Evolutionary conservation across 2,113 vertebrate species (phyloP).

Genomic region (Phaethon lepturus): DNA sequence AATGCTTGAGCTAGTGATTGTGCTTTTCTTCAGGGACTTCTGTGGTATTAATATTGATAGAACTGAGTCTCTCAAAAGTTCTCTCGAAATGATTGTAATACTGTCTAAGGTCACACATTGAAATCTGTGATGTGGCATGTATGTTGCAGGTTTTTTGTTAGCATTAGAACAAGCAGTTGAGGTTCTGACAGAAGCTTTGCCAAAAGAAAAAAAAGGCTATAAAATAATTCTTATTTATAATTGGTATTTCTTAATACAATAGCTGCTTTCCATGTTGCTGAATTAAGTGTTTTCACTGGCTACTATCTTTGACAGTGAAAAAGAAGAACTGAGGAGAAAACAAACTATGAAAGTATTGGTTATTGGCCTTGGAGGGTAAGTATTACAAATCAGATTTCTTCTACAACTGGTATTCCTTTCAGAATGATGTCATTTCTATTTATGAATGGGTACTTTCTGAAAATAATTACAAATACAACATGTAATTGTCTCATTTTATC

Average conservation of each 20-base stretch:
- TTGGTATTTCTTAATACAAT: background rate
- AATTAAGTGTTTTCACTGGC: background rate
- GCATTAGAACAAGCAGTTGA: background rate
- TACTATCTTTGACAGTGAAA: constrained; percentile 48
- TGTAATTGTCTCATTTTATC: background rate
- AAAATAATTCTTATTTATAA: background rate
- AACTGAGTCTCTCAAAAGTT: background rate
- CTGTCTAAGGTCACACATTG: background rate
- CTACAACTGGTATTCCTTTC: background rate
- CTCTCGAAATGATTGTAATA: background rate
- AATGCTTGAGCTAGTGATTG: background rate
- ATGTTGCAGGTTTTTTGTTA: background rate
- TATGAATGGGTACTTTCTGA: background rate
- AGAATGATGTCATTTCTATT: background rate
- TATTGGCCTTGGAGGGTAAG: constrained; percentile 93
- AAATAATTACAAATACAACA: background rate
- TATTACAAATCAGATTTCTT: constrained; percentile 22
- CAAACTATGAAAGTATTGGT: constrained; percentile 83
- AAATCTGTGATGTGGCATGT: background rate
- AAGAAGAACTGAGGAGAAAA: constrained; percentile 35
- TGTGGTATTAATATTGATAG: background rate
- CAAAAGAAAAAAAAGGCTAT: background rate
- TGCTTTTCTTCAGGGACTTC: background rate
- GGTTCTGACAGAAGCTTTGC: background rate
- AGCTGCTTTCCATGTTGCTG: background rate